Evolutionary conservation across 2,888 invertebrate species (phyloP), one percentile per base, ranked within the genome.

Genomic region (Latrodectus hesperus): DNA sequence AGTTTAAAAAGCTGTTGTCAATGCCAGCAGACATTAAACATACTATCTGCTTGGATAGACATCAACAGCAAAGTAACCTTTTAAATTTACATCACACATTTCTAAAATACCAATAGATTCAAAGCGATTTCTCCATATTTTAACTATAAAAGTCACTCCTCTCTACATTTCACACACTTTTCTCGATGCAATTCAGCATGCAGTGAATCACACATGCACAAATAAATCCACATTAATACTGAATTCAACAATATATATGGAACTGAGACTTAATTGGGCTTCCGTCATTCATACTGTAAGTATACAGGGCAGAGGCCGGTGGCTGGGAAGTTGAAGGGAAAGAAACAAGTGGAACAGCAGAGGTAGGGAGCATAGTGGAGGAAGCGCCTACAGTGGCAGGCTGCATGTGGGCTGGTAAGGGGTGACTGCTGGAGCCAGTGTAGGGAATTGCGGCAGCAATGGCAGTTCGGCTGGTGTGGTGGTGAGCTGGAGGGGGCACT

Each of bases 331-430:
- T 93, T 51, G 95, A 94, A 84, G 95, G 95, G 91, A 95, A 96
- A 5, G 89, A 87, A 9, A 74, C 84, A 10, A 89, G 80, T 17
- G 86, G 87, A 49, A 89, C 77, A 8, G 88, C 74, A n/a, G 84
- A 67, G 4, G 84, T 65, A 26, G 83, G 89, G 49, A 86, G 74
- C 92, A 93, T 92, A 14, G 75, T 71, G 22, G 93, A 92, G 9
- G 91, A 90, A 9, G 91, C 90, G 9, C 88, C 89, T 26, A 89
- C 88, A 38, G 89, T 85, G 1, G 89, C 86, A 38, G 93, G 93
- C 89, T 96, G 96, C 92, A 96, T 95, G 92, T 96, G 96, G 12
- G 96, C 96, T 89, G 96, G 96, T 91, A 96, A 93, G 74, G 96
- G 96, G 93, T 96, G 96, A 78, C 94, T 94, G 89, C 96, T 94